Percentiles rank a stretch among this genome's conserved stretches.
Evolutionary conservation across 92 coral and sea anemone genomes (phyloP).

Genomic region (Porites divaricata): DNA sequence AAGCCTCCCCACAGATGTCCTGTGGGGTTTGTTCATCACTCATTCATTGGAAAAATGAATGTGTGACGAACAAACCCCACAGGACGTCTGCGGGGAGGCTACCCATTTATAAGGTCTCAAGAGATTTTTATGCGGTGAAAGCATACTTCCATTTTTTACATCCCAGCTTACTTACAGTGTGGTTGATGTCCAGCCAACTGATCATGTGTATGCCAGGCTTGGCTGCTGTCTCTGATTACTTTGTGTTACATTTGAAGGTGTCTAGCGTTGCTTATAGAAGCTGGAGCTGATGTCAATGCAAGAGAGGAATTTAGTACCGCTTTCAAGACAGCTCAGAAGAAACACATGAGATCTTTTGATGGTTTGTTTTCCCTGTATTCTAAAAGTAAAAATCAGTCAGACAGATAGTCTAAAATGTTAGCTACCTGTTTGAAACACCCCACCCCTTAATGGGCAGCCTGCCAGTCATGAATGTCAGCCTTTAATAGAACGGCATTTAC

Average conservation of each 20-base stretch:
- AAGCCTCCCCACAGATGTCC: too few species aligned
- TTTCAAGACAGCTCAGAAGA: slow-evolving; percentile 81
- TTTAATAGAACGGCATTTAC: background rate
- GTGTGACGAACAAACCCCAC: too few species aligned
- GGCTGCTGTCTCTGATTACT: background rate
- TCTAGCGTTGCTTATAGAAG: slow-evolving; percentile 69
- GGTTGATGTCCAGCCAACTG: background rate
- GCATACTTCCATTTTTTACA: too few species aligned
- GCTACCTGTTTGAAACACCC: too few species aligned
- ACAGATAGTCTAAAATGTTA: too few species aligned
- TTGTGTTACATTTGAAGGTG: slow-evolving; percentile 55
- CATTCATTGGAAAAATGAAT: too few species aligned
- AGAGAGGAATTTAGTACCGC: slow-evolving; percentile 91
- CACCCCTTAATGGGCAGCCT: too few species aligned
- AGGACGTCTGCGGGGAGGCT: too few species aligned
- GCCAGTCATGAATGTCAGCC: background rate
- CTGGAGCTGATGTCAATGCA: slow-evolving; percentile 93
- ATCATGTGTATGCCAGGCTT: background rate
- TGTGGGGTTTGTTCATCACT: too few species aligned
- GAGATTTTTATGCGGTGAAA: background rate
- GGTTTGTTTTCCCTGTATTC: slow-evolving; percentile 57
- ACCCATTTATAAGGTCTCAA: background rate
- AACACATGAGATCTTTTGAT: slow-evolving; percentile 84
- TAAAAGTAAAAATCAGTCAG: background rate
- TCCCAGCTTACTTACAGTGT: too few species aligned